Evolutionary conservation across 92 coral and sea anemone genomes (phyloP), one percentile per base, ranked within the genome.

Genomic region (Meandrina meandrites): DNA sequence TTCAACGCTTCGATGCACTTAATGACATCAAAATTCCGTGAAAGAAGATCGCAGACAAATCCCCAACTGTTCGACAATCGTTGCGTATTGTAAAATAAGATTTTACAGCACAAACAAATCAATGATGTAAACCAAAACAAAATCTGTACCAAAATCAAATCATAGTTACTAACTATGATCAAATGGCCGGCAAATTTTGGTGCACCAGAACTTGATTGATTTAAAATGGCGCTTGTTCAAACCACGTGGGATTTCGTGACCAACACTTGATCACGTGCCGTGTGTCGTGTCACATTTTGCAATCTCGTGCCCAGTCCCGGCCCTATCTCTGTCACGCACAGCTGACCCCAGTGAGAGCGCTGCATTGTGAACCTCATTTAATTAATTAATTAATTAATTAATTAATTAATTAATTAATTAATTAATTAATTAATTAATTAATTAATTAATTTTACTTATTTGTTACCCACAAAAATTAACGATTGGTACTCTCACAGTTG

Each of bases 141-240:
- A 66, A 66, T 0, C 71, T 66, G 35, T 66, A 7, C 31, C 30
- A n/a, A 62, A 24, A n/a, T n/a, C n/a, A n/a, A n/a, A n/a, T n/a
- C n/a, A n/a, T n/a, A n/a, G n/a, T n/a, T n/a, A n/a, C n/a, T n/a
- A n/a, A n/a, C n/a, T n/a, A n/a, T n/a, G n/a, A n/a, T n/a, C n/a
- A n/a, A n/a, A 8, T 62, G 69, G 34, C 71, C 71, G 17, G 8
- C 34, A 66, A 50, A 15, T 45, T 0, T 16, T 51, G 4, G 22
- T 45, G 64, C 50, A 35, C 77, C 47, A 21, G 50, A 35, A 80
- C 30, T 9, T 60, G 42, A 58, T 40, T 28, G 67, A 62, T 67
- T 81, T 81, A 48, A 80, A 80, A 80, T 80, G 75, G 84, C 84
- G 71, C 64, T 53, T 8, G 51, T 30, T n/a, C n/a, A n/a, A n/a